Base-by-base conservation (phyloP, 1,140 invertebrate genomes). In the Pseudoatta argentina region DNA sequence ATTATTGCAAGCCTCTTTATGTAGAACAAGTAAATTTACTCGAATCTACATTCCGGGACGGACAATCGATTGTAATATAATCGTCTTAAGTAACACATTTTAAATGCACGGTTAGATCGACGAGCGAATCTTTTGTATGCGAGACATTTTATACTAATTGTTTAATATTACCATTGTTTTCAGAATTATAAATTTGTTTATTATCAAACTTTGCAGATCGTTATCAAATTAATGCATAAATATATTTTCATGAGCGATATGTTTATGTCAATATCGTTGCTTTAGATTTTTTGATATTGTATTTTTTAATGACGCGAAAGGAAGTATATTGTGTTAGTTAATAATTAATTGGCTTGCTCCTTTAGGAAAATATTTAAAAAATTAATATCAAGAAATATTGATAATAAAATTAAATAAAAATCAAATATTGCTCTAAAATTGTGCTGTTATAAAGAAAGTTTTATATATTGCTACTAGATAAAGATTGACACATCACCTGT, bases 261-360 rank as follows among this genome's bases (percentile, higher is more conserved):
- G 16, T 21, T 59, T 39, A 53, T 51, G 3, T 72, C 55, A 59
- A 24, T 57, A 21, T 75, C 12, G 18, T 55, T 34, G 18, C 18
- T 18, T 55, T 30, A 18, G 8, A 8, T 0, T 21, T 21, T 21
- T 21, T 21, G 21, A 16, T 18, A 24, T 14, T 51, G 14, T n/a
- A 71, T 71, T 4, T 51, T 71, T 12, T 7, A 7, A 10, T 5
- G 21, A 51, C 0, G 14, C 7, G 0, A 51, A 18, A 67, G 34
- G 10, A 27, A 55, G 2, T 27, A 34, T 75, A 34, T 75, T 44
- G 67, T 39, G n/a, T 8, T 75, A 39, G 61, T 76, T 59, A 24
- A 39, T 24, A 76, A 76, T 61, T 61, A 76, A 76, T 10, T 44
- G 3, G n/a, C 10, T 3, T 16, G 5, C 16, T 76, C 16, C 0